Base-by-base conservation (phyloP, 2,113 vertebrate genomes). In the Tupaia tana region DNA sequence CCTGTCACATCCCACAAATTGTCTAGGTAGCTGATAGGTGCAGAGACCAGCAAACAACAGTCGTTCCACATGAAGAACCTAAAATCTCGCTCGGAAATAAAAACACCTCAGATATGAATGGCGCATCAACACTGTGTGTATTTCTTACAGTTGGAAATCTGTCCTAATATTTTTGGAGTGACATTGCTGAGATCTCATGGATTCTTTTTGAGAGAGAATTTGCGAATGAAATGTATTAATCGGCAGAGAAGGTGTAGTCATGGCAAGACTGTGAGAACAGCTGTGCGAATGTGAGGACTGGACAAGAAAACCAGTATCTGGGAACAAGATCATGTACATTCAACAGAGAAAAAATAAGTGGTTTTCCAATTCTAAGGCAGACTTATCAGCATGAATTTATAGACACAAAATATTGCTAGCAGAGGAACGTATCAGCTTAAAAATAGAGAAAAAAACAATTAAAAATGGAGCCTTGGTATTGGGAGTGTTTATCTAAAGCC, bases 131-230 rank as follows among this genome's bases (percentile, higher is more conserved):
- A 15, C 61, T 74, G 61, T 77, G 82, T 75, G 31, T 67, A 18
- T 11, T 24, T 15, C 31, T 69, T 70, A 9, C 7, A 31, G 54
- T 19, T 58, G 20, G 69, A 31, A 7, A 88, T n/a, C 22, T 27
- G 14, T 70, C 70, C 15, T 18, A 56, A 61, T 83, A 43, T 27
- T 56, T 86, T 43, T 18, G 43, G 63, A 58, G 79, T 6, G 43
- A 29, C 7, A 29, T 10, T 29, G 19, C 19, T 6, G 24, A 27
- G 16, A 8, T 14, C 4, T 52, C 10, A 2, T 2, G 34, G 13
- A 0, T 22, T 5, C 8, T 58, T 3, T 0, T 34, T 4, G 67
- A 25, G 9, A 25, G 14, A 84, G 27, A 27, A 15, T 27, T 34
- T 56, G 7, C 11, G 67, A 31, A 19, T 6, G n/a, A 56, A 74